Base-by-base conservation (phyloP, 2,113 vertebrate species). In the Psittacus erithacus region DNA sequence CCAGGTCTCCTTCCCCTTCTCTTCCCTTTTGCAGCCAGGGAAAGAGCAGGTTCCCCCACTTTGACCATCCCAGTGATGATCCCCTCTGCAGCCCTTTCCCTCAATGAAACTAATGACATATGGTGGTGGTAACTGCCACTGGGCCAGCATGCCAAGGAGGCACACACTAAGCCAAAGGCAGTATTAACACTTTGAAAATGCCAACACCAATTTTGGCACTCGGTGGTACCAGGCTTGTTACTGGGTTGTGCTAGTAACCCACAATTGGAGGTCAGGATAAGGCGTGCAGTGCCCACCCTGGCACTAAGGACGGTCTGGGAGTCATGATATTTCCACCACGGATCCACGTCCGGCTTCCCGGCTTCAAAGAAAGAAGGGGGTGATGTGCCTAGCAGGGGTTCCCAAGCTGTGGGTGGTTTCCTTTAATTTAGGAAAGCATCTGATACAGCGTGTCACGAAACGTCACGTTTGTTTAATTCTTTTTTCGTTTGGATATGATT, bases 401-500 rank as follows among this genome's bases (percentile, higher is more conserved):
- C 93, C 8, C 1, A 88, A 94, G 91, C 90, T 82, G 96, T 93
- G 93, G 88, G 93, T 96, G 96, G 96, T 71, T 96, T 95, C 63
- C 52, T 92, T 93, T 93, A 92, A 84, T 97, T 96, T 84, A 76
- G 77, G 59, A 91, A 92, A 95, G 80, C 95, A 91, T 96, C 70
- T 93, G 95, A 97, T 97, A 95, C 44, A 92, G 74, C 3, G 23
- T 95, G 93, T 93, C 95, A 95, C 17, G 15, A 95, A 91, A 95
- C n/a, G 59, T 95, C 93, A 91, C 10, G 20, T 93, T 96, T 93
- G 75, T 90, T 95, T 90, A 92, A 96, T 96, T 96, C 89, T 60
- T 96, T 86, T 80, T 94, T 93, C 47, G 33, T 96, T 97, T 95
- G 95, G 93, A 95, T 96, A 57, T 96, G 93, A 96, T 94, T 96